Evolutionary conservation across 1,140 invertebrate species (phyloP).

Genomic region (Panagrolaimus sp.): DNA sequence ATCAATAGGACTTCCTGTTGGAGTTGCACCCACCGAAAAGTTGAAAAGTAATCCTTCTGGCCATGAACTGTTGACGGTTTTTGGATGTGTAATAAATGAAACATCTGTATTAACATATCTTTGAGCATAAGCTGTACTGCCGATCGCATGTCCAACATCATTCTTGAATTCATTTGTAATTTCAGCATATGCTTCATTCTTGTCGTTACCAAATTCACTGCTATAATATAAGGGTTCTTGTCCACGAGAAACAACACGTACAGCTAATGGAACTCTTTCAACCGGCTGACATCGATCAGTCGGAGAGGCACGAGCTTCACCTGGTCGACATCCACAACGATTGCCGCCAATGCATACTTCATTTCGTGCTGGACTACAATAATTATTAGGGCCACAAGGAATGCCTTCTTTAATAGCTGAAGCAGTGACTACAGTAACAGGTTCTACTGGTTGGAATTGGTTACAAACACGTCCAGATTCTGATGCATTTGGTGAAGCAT

Average conservation of each 20-base stretch:
- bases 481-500: constrained; percentile 43
- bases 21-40: constrained; percentile 47
- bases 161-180: constrained; percentile 47
- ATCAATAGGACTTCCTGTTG: constrained; percentile 40
- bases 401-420: constrained; percentile 28
- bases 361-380: constrained; percentile 33
- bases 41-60: constrained; percentile 52
- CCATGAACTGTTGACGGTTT: constrained; percentile 57
- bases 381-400: constrained; percentile 42
- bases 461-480: constrained; percentile 50
- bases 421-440: background rate
- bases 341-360: constrained; percentile 53
- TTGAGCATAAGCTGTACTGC: constrained; percentile 52
- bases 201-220: constrained; percentile 49
- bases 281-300: constrained; percentile 44
- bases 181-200: constrained; percentile 49
- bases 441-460: constrained; percentile 9
- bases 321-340: constrained; percentile 46
- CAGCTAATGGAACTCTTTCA: constrained; percentile 42
- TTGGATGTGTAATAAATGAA: constrained; percentile 51
- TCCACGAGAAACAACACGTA: constrained; percentile 45
- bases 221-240: constrained; percentile 53
- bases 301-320: constrained; percentile 37
- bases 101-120: constrained; percentile 55
- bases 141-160: constrained; percentile 51